Percentiles rank a stretch among this genome's conserved stretches.
Evolutionary conservation across 1,140 invertebrate species (phyloP).

Genomic region (Myzus persicae): DNA sequence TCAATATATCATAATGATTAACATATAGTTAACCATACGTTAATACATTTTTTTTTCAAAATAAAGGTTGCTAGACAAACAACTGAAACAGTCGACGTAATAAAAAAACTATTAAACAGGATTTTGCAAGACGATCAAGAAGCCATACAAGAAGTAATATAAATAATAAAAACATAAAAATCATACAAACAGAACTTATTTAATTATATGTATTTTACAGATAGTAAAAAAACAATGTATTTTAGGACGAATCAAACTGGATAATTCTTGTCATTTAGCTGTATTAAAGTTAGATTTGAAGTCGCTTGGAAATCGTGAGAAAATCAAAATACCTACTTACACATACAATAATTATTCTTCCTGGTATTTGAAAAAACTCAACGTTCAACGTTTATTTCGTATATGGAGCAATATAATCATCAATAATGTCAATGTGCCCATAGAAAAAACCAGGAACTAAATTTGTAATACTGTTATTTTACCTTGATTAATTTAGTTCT

Average conservation of each 20-base stretch:
- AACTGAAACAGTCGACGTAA: neutral
- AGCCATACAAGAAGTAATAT: neutral
- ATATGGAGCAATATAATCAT: conserved; percentile 30
- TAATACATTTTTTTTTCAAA: no score
- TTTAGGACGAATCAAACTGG: neutral
- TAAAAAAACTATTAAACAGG: neutral
- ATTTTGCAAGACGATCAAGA: neutral
- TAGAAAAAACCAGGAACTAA: neutral
- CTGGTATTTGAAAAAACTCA: conserved; percentile 31
- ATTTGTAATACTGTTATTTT: neutral
- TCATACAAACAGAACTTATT: neutral
- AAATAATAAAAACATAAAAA: neutral
- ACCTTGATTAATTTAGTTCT: neutral
- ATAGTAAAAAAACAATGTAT: neutral
- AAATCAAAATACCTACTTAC: conserved; percentile 21
- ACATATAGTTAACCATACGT: neutral
- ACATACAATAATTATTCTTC: conserved; percentile 17
- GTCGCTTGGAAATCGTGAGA: neutral
- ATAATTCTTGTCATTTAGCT: neutral
- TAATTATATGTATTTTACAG: neutral
- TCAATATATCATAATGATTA: neutral
- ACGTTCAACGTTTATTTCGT: neutral
- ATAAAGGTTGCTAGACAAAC: conserved; percentile 9
- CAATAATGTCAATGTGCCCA: neutral
- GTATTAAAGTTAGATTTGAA: neutral